phyloP scores from a whole-genome alignment of 2,888 invertebrate genomes.

The Lasiommata megera region DNA sequence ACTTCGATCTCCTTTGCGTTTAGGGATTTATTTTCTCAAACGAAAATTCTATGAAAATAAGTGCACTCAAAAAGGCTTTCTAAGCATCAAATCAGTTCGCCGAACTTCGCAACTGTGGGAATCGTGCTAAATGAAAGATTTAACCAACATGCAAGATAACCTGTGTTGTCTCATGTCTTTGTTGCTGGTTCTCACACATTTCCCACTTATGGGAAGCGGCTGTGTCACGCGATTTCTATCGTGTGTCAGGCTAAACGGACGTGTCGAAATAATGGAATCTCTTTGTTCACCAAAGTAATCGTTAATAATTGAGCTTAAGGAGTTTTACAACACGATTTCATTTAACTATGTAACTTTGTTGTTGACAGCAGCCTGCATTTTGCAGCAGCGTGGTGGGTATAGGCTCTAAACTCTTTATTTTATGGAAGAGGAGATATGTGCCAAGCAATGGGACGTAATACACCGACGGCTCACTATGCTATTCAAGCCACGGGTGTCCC shows the following conservation, averaged over 20 bases:
- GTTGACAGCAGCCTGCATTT: no score
- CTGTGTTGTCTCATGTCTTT: slow-evolving; percentile 21
- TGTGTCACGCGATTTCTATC: slow-evolving; percentile 23
- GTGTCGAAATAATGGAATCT: slow-evolving; percentile 11
- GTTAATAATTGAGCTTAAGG: not conserved
- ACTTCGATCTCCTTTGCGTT: no score
- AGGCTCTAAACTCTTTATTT: no score
- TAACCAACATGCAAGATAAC: slow-evolving; percentile 22
- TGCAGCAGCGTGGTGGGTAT: no score
- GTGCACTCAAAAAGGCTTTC: not conserved
- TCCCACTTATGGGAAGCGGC: slow-evolving; percentile 23
- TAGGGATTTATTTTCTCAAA: no score
- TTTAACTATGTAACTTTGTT: no score
- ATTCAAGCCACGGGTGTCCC: no score
- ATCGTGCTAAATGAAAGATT: slow-evolving; percentile 20
- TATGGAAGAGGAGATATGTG: no score
- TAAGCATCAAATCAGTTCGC: not conserved
- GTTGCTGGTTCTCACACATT: slow-evolving; percentile 28
- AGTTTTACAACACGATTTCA: not conserved
- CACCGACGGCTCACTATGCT: no score
- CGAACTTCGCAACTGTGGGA: slow-evolving; percentile 27
- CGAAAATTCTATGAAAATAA: no score
- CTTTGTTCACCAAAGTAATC: slow-evolving; percentile 8
- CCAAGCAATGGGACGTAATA: no score
- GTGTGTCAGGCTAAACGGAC: slow-evolving; percentile 12